Conservation (phyloP, 2,113 vertebrate species). For the Mus spicilegus region DNA sequence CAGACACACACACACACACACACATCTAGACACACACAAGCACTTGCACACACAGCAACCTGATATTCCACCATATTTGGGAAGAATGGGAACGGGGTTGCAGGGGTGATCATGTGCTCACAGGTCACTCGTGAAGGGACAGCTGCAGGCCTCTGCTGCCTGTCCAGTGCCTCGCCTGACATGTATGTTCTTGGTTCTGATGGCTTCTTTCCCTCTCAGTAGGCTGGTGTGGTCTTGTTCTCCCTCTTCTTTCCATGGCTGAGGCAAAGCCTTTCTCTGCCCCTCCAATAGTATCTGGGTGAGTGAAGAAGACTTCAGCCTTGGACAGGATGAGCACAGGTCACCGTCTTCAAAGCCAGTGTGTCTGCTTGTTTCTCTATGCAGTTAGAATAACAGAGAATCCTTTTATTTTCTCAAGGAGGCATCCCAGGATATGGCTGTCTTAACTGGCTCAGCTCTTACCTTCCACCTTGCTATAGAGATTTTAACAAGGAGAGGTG, state of each 20-base stretch:
- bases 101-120: rapidly evolving
- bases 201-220: neutral
- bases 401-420: neutral
- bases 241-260: neutral
- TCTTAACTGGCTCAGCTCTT: neutral
- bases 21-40: neutral
- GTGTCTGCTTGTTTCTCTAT: neutral
- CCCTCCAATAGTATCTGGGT: neutral
- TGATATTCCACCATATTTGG: neutral
- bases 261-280: neutral
- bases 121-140: neutral
- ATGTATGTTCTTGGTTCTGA: neutral
- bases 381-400: neutral
- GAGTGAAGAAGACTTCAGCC: neutral
- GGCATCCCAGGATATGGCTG: rapidly evolving
- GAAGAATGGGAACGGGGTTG: neutral
- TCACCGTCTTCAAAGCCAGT: neutral
- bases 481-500: neutral
- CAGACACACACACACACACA: neutral
- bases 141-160: neutral
- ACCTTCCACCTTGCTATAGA: neutral
- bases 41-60: neutral
- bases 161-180: neutral
- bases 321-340: neutral
- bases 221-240: too few species aligned